Evolutionary conservation across 2,113 vertebrate species (phyloP), one percentile per base, ranked within the genome.

Genomic region (Nansenia antarctica): DNA sequence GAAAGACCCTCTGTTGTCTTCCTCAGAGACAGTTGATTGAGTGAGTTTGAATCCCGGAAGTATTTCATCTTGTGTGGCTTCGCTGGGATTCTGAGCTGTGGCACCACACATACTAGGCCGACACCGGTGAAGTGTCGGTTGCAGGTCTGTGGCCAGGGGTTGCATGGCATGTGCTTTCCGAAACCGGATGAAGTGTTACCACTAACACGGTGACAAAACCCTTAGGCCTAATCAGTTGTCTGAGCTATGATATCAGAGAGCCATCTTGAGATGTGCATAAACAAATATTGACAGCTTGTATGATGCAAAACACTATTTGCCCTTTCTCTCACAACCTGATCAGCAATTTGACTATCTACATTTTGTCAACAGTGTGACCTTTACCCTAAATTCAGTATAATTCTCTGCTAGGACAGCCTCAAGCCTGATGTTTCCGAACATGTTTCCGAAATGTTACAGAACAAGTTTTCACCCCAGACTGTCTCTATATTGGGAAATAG

Each of bases 51-150:
- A 87, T 96, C 94, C 67, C 85, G 87, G 89, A 92, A 92, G 89
- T 96, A 95, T 92, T 94, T 94, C 90, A 1, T 93, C 70, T 91
- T 95, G 60, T 96, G 95, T 91, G 94, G 93, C 83, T 70, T 95
- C 83, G 94, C 94, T 90, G 94, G 94, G 73, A 94, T 96, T 88
- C 91, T 96, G 89, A 95, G 94, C 90, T 90, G 94, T 90, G 94
- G 94, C 83, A 93, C 94, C 78, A 95, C 94, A 37, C 95, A 96
- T 86, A 96, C 95, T 47, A n/a, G n/a, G 94, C 94, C 42, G 94
- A 96, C 91, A 90, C 95, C 90, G n/a, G 88, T 96, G 91, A 95
- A 95, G 91, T 96, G 95, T 93, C 92, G 95, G 84, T 88, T 96
- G 65, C 94, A 96, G 95, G 95, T 96, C 92, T 86, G 94, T 94